Percentiles rank a stretch among this genome's conserved stretches.
These are phyloP conservation scores for Cheilosia scutellata DNA, from an alignment of 2,888 invertebrate genomes.

Conservation along the genomic window DNA sequence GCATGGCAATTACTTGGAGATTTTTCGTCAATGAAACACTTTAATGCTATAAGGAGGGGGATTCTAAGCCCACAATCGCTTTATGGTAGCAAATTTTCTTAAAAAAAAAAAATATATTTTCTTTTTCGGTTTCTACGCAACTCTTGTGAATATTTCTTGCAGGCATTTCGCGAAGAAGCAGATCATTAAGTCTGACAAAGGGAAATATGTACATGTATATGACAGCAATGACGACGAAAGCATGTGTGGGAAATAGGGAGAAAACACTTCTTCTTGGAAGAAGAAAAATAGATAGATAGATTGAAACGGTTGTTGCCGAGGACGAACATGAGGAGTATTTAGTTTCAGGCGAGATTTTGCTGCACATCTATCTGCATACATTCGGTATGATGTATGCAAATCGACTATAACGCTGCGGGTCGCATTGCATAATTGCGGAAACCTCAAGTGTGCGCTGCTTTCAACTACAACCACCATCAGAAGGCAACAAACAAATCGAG, in stretches of 20 bases:
- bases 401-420: conserved; percentile 58
- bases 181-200: conserved; percentile 69
- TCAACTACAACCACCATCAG: conserved; percentile 24
- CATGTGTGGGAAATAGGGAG: conserved; percentile 48
- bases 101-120: conserved; percentile 23
- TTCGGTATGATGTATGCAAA: conserved; percentile 29
- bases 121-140: conserved; percentile 28
- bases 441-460: conserved; percentile 64
- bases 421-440: conserved; percentile 70
- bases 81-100: conserved; percentile 25
- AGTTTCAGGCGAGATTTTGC: conserved; percentile 53
- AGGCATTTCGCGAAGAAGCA: conserved; percentile 55
- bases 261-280: conserved; percentile 44
- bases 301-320: conserved; percentile 35
- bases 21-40: conserved; percentile 50
- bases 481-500: conserved; percentile 40
- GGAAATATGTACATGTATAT: conserved; percentile 26
- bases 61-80: conserved; percentile 28
- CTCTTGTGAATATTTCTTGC: conserved; percentile 49
- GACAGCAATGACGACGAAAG: conserved; percentile 20
- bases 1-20: conserved; percentile 31
- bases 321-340: conserved; percentile 40
- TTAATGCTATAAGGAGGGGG: conserved; percentile 3
- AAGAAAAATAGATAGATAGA: conserved; percentile 12
- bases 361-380: conserved; percentile 6